phyloP scores from a whole-genome alignment of 2,888 invertebrate species.

The Sinodicranocentrus sp. region DNA sequence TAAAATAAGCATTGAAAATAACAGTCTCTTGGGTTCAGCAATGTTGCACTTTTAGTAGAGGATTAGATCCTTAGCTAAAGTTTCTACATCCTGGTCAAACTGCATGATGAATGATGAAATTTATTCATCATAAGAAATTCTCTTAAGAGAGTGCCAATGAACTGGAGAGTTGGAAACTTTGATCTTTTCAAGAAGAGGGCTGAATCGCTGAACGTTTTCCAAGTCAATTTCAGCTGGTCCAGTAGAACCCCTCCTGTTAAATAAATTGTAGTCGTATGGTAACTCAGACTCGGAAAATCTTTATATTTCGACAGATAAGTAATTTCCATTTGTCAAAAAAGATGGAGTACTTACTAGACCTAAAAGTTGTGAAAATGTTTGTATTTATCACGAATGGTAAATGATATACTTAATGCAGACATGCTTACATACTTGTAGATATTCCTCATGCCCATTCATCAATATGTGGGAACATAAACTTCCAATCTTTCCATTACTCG shows the following conservation, averaged over 20 bases:
- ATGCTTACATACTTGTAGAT: too few relatives aligned
- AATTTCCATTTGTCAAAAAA: slow-evolving; percentile 26
- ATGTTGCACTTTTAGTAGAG: background rate
- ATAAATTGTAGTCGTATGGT: too few relatives aligned
- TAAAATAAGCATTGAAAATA: background rate
- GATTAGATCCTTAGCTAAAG: too few relatives aligned
- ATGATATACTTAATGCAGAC: too few relatives aligned
- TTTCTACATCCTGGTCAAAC: background rate
- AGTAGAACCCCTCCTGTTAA: too few relatives aligned
- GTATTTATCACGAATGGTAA: slow-evolving; percentile 20
- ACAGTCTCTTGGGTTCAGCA: background rate
- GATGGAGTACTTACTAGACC: slow-evolving; percentile 3
- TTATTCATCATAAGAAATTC: background rate
- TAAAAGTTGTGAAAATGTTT: slow-evolving; percentile 10
- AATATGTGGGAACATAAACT: slow-evolving; percentile 16
- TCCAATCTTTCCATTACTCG: background rate
- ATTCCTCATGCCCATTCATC: slow-evolving; percentile 40
- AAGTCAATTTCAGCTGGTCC: too few relatives aligned
- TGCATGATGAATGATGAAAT: background rate
- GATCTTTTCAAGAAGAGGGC: too few relatives aligned
- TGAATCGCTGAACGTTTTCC: too few relatives aligned
- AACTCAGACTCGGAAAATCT: too few relatives aligned
- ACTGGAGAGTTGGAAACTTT: too few relatives aligned
- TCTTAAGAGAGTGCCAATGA: too few relatives aligned
- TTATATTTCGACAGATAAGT: too few relatives aligned